Conservation (phyloP, 2,797 vertebrate genomes). For the Tarsius wallacei region DNA sequence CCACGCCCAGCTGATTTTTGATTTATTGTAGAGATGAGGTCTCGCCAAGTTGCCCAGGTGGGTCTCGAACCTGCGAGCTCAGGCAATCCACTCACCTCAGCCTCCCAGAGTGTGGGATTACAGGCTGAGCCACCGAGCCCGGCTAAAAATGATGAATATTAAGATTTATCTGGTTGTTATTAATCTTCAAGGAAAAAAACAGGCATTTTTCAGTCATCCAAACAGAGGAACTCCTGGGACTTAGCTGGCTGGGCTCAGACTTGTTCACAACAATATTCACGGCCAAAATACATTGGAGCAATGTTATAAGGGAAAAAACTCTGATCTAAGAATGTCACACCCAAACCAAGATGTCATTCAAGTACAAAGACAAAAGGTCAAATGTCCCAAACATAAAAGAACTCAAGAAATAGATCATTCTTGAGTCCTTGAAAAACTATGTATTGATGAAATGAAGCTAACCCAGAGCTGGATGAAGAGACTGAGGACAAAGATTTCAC, state of each 20-base stretch:
- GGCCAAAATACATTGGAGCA: background rate
- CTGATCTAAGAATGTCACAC: background rate
- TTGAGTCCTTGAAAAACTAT: background rate
- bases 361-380: background rate
- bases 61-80: too few relatives aligned
- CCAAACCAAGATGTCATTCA: background rate
- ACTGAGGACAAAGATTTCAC: background rate
- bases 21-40: too few relatives aligned
- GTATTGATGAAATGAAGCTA: background rate
- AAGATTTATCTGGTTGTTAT: background rate
- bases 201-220: slow-evolving; percentile 11
- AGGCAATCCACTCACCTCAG: too few relatives aligned
- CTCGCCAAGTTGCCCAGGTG: too few relatives aligned
- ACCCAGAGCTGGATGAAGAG: background rate
- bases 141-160: background rate
- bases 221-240: background rate
- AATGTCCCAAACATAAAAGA: background rate
- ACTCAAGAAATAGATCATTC: background rate
- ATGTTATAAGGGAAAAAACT: background rate
- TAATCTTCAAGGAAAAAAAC: background rate
- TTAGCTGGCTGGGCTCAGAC: background rate
- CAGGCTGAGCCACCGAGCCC: too few relatives aligned
- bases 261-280: background rate
- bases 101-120: too few relatives aligned
- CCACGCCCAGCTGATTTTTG: too few relatives aligned